phyloP scores from a whole-genome alignment of 2,113 vertebrate species.

The Furnarius figulus region DNA sequence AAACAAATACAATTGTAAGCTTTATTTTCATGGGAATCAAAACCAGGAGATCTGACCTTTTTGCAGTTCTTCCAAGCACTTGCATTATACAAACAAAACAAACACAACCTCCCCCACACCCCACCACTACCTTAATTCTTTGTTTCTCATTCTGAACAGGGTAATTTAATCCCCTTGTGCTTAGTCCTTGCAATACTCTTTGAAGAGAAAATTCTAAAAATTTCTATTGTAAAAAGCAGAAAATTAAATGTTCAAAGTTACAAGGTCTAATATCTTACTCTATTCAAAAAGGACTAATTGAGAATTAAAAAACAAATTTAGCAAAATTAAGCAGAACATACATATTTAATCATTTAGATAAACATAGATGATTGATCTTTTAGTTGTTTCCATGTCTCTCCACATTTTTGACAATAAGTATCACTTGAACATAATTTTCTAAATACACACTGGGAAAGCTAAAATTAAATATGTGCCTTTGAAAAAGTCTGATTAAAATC shows the following conservation, averaged over 20 bases:
- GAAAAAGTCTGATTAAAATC: neutral
- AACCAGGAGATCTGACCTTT: neutral
- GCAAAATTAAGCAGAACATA: neutral
- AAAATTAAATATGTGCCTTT: neutral
- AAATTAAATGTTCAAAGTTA: neutral
- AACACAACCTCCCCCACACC: rapidly evolving
- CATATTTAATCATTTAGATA: neutral
- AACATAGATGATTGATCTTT: neutral
- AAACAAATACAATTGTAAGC: neutral
- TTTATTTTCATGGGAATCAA: neutral
- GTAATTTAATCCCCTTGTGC: neutral
- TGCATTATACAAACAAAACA: neutral
- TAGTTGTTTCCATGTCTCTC: neutral
- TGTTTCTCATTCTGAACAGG: neutral
- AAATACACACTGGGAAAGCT: neutral
- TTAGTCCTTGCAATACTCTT: neutral
- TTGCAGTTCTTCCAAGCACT: neutral
- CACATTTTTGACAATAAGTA: neutral
- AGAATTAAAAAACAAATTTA: neutral
- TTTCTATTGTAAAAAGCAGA: neutral
- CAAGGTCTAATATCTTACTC: neutral
- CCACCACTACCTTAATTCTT: neutral
- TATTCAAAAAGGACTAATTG: neutral
- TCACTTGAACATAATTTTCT: neutral
- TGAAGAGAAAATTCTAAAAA: neutral